Conservation (phyloP, 1,140 invertebrate genomes). For the Drosophila malerkotliana region DNA sequence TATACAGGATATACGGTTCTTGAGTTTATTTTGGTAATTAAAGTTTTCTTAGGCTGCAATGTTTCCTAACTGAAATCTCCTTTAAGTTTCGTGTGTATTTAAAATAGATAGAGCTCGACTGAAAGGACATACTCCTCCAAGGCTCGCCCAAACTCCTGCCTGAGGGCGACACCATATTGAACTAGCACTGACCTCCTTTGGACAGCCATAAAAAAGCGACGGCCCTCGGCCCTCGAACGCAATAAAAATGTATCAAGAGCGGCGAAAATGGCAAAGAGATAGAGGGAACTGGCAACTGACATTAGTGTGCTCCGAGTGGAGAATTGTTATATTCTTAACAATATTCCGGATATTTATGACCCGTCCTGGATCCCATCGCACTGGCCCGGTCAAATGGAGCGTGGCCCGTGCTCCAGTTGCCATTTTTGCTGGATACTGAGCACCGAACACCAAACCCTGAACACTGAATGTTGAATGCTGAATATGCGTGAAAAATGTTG, state of each 20-base stretch:
- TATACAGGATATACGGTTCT: background rate
- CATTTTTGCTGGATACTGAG: constrained; percentile 13
- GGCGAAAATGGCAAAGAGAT: constrained; percentile 5
- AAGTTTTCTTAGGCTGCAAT: background rate
- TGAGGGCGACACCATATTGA: constrained; percentile 18
- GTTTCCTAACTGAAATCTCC: no score
- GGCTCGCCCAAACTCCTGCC: background rate
- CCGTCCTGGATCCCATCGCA: constrained; percentile 19
- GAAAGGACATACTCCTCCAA: background rate
- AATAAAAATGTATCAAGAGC: constrained; percentile 43
- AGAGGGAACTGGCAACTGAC: constrained; percentile 28
- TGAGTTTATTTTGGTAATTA: background rate
- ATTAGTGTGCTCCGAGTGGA: constrained; percentile 28
- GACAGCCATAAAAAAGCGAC: constrained; percentile 26
- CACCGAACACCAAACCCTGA: background rate
- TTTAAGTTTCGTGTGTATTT: background rate
- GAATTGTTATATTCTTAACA: constrained; percentile 80
- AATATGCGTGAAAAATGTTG: constrained; percentile 80
- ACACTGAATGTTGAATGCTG: constrained; percentile 34
- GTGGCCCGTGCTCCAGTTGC: constrained; percentile 50
- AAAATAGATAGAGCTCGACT: background rate
- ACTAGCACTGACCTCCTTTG: constrained; percentile 17
- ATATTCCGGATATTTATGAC: constrained; percentile 78
- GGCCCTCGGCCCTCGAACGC: constrained; percentile 10
- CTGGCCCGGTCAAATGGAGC: constrained; percentile 43